These are phyloP conservation scores for Nemapogon koenigi DNA, from an alignment of 2,888 invertebrate species.

Conservation along the genomic window DNA sequence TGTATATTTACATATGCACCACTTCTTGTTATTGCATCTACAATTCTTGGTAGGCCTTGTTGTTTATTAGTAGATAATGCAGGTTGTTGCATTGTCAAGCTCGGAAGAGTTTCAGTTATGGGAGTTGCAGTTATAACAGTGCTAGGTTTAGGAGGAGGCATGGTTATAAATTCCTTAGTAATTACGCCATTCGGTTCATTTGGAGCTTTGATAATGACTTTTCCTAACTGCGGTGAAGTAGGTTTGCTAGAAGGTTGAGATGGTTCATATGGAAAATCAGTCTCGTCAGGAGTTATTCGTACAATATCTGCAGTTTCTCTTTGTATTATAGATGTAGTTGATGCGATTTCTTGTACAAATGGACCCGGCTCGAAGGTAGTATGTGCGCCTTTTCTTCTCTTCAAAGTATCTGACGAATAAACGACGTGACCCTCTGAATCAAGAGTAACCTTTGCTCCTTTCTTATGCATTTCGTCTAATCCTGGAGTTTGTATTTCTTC, in stretches of 20 bases:
- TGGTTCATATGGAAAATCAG: conserved; percentile 51
- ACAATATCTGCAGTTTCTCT: conserved; percentile 47
- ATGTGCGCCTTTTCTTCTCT: conserved; percentile 79
- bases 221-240: conserved; percentile 70
- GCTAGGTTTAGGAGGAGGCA: conserved; percentile 63
- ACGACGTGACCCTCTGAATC: conserved; percentile 89
- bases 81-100: conserved; percentile 23
- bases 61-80: conserved; percentile 30
- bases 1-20: conserved; percentile 79
- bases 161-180: conserved; percentile 63
- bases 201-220: conserved; percentile 68
- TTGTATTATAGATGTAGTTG: conserved; percentile 43
- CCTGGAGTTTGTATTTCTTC: conserved; percentile 35
- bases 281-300: conserved; percentile 38
- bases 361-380: conserved; percentile 90
- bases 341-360: conserved; percentile 72
- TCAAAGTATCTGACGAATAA: conserved; percentile 85
- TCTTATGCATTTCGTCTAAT: conserved; percentile 52
- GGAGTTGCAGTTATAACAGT: conserved; percentile 69
- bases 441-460: conserved; percentile 80
- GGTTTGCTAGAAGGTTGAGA: conserved; percentile 52
- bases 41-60: conserved; percentile 45
- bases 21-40: conserved; percentile 53
- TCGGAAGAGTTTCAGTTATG: conserved; percentile 37
- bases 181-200: conserved; percentile 43